Evolutionary conservation across 2,113 vertebrate genomes (phyloP).

Genomic region (Hippocampus mohnikei): DNA sequence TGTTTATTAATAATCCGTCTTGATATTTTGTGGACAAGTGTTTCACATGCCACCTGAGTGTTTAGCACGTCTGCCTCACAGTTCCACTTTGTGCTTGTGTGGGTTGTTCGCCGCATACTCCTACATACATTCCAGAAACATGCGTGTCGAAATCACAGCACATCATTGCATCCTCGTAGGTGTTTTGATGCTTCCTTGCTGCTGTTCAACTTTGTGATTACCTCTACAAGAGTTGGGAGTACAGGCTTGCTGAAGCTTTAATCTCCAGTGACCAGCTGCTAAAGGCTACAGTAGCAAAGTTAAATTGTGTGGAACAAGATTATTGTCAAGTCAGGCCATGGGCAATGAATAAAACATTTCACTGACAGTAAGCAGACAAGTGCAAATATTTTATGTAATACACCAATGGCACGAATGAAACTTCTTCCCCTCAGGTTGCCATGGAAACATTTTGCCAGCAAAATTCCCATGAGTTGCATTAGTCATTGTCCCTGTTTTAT

Average conservation of each 20-base stretch:
- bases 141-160: not conserved
- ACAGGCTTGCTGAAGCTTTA: not conserved
- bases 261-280: not conserved
- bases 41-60: too few relatives aligned
- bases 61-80: too few relatives aligned
- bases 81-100: too few relatives aligned
- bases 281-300: not conserved
- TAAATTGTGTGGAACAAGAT: not conserved
- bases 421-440: slow-evolving; percentile 15
- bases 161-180: not conserved
- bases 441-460: slow-evolving; percentile 14
- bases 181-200: not conserved
- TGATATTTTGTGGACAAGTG: too few relatives aligned
- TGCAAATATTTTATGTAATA: slow-evolving; percentile 10
- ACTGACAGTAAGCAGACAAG: not conserved
- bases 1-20: too few relatives aligned
- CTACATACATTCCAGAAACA: too few relatives aligned
- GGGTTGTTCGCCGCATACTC: too few relatives aligned
- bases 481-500: slow-evolving; percentile 8
- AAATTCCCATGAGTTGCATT: slow-evolving; percentile 15
- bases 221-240: not conserved
- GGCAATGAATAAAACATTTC: slow-evolving; percentile 12
- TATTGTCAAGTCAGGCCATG: slow-evolving; percentile 6
- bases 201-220: not conserved
- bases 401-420: slow-evolving; percentile 14